phyloP scores from a whole-genome alignment of 2,113 vertebrate genomes.

The Brienomyrus longianalis region DNA sequence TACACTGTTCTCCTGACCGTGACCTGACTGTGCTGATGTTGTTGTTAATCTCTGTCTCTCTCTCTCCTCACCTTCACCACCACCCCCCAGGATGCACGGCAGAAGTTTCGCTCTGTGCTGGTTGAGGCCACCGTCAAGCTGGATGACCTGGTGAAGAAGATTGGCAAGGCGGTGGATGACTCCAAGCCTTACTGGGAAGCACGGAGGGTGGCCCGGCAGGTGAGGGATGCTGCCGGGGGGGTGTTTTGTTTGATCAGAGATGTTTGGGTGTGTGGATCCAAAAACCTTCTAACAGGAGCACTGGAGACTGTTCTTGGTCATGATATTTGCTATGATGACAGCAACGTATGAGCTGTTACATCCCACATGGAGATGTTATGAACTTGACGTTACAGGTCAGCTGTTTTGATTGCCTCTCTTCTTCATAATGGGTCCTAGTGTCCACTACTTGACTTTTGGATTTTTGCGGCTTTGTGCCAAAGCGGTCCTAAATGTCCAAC shows the following conservation, averaged over 20 bases:
- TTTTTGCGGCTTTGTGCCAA: not conserved
- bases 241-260: not conserved
- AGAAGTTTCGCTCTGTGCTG: constrained; percentile 87
- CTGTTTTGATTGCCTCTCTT: not conserved
- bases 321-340: not conserved
- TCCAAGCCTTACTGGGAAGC: constrained; percentile 98
- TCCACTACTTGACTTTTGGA: not conserved
- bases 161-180: constrained; percentile 89
- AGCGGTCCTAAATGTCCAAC: not conserved
- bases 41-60: no score
- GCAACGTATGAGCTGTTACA: not conserved
- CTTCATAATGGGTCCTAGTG: not conserved
- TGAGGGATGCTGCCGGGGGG: constrained; percentile 42
- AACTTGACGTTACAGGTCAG: not conserved
- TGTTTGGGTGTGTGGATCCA: not conserved
- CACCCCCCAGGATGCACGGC: constrained; percentile 76
- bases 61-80: no score
- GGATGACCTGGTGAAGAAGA: constrained; percentile 90
- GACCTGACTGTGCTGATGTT: not conserved
- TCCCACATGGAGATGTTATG: not conserved
- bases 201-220: constrained; percentile 82
- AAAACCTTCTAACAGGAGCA: not conserved
- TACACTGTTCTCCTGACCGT: not conserved
- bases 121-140: constrained; percentile 87
- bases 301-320: not conserved